Base-by-base conservation (phyloP, 2,113 vertebrate species). In the Dendrocopos noguchii region DNA sequence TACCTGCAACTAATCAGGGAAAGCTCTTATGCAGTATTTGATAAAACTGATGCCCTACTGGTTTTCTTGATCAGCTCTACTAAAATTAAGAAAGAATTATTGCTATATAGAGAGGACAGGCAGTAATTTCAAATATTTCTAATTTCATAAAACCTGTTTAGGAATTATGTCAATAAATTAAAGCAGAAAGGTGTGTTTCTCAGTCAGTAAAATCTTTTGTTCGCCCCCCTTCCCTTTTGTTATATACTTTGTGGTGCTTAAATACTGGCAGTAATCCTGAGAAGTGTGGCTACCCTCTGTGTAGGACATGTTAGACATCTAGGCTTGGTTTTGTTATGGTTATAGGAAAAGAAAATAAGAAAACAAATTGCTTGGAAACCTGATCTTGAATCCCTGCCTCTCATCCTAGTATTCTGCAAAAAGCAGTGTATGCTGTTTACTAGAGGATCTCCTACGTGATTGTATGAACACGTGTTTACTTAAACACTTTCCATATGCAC, bases 311-410 rank as follows among this genome's bases (percentile, higher is more conserved):
- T 91, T 96, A 90, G 94, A 94, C 71, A 72, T 56, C 72, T 93
- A 78, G 59, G 66, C 55, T 71, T 81, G 93, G 74, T 81, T 93
- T 92, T 96, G 64, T 92, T 96, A 84, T 97, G 95, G 92, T 72
- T 95, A 94, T 81, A 96, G 96, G 65, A 88, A 84, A 86, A 93
- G 46, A 83, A 93, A 90, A 88, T 52, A 87, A 73, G 60, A 24
- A 86, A 93, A 89, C 11, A 70, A 76, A 86, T 33, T 61, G 11
- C 60, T 87, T 94, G 28, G 34, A 94, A 88, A 89, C 80, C 87
- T 94, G 42, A 82, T 77, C 95, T 94, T 90, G 61, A 92, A 89
- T 97, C 92, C 90, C 97, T 98, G 97, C 97, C 98, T 98, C 98
- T 98, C 88, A 95, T 93, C 93, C 94, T 79, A 95, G 92, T 87